Conservation (phyloP, 2,113 vertebrate species). For the Corynorhinus townsendii region DNA sequence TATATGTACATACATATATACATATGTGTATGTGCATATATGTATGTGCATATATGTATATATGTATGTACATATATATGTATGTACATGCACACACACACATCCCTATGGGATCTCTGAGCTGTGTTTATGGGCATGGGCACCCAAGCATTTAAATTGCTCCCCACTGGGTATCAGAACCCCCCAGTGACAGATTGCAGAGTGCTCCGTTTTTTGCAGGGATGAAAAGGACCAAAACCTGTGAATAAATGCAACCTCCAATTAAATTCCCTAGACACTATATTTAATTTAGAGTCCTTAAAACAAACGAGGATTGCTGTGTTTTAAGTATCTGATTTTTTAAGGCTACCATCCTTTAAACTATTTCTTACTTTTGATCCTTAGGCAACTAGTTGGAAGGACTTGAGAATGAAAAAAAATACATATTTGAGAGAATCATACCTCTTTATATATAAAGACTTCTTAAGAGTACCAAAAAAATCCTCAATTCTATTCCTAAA, state of each 20-base stretch:
- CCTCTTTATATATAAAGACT: not conserved
- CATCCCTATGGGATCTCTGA: not conserved
- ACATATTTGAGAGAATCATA: not conserved
- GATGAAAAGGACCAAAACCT: slow-evolving; percentile 38
- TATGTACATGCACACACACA: too few species aligned
- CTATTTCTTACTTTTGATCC: slow-evolving; percentile 17
- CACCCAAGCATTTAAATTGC: not conserved
- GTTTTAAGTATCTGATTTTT: slow-evolving; percentile 39
- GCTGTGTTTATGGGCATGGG: not conserved
- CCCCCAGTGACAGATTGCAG: not conserved
- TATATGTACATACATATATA: too few species aligned
- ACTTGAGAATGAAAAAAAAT: not conserved
- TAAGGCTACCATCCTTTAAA: slow-evolving; percentile 20
- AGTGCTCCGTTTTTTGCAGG: slow-evolving; percentile 22
- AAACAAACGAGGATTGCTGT: slow-evolving; percentile 49
- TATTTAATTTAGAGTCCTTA: slow-evolving; percentile 52
- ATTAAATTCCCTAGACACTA: not conserved
- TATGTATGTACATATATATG: too few species aligned
- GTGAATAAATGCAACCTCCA: slow-evolving; percentile 2
- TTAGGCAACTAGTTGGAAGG: not conserved
- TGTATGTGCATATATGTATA: too few species aligned
- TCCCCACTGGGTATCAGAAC: not conserved
- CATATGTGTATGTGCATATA: too few species aligned
- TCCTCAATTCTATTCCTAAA: not conserved
- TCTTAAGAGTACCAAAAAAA: not conserved